Evolutionary conservation across 2,888 invertebrate genomes (phyloP).

Genomic region (Furcula furcula): DNA sequence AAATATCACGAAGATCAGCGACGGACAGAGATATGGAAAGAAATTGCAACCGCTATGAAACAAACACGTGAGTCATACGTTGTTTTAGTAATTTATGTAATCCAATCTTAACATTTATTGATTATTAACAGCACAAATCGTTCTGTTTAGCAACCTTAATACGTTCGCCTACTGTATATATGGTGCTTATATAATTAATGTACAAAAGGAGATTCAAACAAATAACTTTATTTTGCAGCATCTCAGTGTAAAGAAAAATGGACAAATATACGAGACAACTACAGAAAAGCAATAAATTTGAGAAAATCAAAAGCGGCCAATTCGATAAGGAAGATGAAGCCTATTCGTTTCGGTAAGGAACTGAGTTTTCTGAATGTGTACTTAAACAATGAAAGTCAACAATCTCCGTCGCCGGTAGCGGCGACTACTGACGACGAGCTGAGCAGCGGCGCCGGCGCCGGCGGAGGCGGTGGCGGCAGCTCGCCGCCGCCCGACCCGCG

Average conservation of each 20-base stretch:
- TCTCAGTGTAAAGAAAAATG: constrained; percentile 1
- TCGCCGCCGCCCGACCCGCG: not conserved
- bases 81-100: not conserved
- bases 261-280: constrained; percentile 1
- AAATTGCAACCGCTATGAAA: not conserved
- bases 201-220: too few species aligned
- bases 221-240: too few species aligned
- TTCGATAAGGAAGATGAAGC: not conserved
- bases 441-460: not conserved
- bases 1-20: not conserved
- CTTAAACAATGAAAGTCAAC: not conserved
- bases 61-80: not conserved
- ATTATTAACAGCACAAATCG: too few species aligned
- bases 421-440: not conserved
- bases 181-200: too few species aligned
- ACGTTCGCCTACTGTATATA: too few species aligned
- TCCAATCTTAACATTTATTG: too few species aligned
- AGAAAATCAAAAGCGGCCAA: not conserved
- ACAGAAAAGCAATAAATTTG: not conserved
- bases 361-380: not conserved
- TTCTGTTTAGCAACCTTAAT: too few species aligned
- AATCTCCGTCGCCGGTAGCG: too few species aligned
- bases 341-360: not conserved
- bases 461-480: not conserved
- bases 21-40: not conserved